Evolutionary conservation across 2,113 vertebrate genomes (phyloP).

Genomic region (Bufo bufo): DNA sequence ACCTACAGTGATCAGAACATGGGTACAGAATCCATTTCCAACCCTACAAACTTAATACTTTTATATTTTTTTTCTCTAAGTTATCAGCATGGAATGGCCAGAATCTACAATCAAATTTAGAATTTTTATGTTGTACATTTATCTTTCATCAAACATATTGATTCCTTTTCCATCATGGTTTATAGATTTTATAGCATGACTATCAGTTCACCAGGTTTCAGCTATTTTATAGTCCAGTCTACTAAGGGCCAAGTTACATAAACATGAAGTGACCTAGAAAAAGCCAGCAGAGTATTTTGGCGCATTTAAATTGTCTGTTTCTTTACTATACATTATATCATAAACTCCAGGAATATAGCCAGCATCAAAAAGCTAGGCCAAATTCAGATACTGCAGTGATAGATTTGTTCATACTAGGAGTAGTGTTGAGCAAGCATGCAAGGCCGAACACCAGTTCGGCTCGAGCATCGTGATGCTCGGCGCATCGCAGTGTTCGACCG

Average conservation of each 20-base stretch:
- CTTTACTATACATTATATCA: neutral
- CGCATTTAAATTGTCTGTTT: neutral
- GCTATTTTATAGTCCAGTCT: neutral
- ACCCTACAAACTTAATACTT: too few relatives aligned
- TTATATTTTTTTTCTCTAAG: too few relatives aligned
- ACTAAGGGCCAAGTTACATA: neutral
- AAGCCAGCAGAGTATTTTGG: neutral
- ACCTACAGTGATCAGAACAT: neutral
- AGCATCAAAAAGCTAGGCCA: neutral
- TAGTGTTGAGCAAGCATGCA: too few relatives aligned
- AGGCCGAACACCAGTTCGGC: too few relatives aligned
- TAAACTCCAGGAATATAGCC: neutral
- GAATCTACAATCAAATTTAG: too few relatives aligned
- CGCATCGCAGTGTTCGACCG: too few relatives aligned
- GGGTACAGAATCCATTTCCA: too few relatives aligned
- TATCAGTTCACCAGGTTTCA: neutral
- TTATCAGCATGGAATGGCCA: too few relatives aligned
- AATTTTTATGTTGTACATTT: neutral
- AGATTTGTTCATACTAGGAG: too few relatives aligned
- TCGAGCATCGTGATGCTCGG: too few relatives aligned
- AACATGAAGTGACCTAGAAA: slow-evolving; percentile 1
- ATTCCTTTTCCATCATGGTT: neutral
- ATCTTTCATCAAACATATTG: neutral
- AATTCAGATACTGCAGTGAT: too few relatives aligned
- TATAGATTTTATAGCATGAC: neutral